Conservation (phyloP, 2,888 invertebrate genomes). For the Metallyticus violacea region DNA sequence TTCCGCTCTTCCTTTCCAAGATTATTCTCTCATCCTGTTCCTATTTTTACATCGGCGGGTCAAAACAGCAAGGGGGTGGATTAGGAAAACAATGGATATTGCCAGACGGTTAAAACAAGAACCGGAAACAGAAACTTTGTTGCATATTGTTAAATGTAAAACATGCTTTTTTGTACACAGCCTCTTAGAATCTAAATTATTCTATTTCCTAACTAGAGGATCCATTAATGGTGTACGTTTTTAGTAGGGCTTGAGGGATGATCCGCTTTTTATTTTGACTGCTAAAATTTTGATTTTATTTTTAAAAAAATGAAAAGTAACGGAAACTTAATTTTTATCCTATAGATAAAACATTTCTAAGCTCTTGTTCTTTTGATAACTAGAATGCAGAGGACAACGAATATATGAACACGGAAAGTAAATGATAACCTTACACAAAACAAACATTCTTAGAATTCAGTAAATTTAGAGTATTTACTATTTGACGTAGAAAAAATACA, state of each 20-base stretch:
- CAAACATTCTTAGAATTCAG: too few relatives aligned
- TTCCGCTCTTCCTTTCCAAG: not conserved
- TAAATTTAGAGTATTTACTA: too few relatives aligned
- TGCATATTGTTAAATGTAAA: not conserved
- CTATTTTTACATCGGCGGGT: not conserved
- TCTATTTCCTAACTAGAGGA: not conserved
- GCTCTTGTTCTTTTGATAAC: too few relatives aligned
- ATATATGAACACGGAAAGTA: too few relatives aligned
- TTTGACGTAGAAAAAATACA: too few relatives aligned
- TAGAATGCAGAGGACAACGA: too few relatives aligned
- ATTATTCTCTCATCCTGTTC: not conserved
- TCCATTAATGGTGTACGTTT: not conserved
- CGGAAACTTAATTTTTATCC: too few relatives aligned
- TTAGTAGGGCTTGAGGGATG: not conserved
- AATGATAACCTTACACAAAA: too few relatives aligned
- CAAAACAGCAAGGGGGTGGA: not conserved
- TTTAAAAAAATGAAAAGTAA: too few relatives aligned
- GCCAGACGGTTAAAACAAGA: not conserved
- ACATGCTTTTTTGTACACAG: not conserved
- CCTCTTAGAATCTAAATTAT: not conserved
- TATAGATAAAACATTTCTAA: too few relatives aligned
- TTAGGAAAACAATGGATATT: not conserved
- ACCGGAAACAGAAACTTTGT: not conserved
- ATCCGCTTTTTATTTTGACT: not conserved
- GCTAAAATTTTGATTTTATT: too few relatives aligned